A percentile compares a stretch with the other conserved stretches of the same genome.
These are phyloP conservation scores for Hydrolagus affinis DNA, from an alignment of 2,113 vertebrate species.

Conservation along the genomic window DNA sequence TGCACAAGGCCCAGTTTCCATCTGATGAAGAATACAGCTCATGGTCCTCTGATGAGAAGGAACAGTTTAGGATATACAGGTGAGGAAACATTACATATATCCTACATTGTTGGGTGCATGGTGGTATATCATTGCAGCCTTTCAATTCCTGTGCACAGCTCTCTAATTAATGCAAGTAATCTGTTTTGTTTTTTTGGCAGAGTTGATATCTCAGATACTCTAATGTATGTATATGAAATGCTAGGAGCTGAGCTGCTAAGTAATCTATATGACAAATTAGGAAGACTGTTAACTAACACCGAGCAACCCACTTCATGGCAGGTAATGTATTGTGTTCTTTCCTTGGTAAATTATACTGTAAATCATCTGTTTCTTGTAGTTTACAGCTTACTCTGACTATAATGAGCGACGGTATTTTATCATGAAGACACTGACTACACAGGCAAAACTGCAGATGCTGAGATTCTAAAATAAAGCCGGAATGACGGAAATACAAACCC, in stretches of 20 bases:
- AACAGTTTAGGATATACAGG: constrained; percentile 98
- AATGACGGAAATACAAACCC: too few relatives aligned
- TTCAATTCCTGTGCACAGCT: background rate
- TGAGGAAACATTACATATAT: constrained; percentile 40
- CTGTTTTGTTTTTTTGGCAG: constrained; percentile 50
- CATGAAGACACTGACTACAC: too few relatives aligned
- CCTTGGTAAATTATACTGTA: too few relatives aligned
- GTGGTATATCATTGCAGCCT: background rate
- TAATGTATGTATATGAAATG: constrained; percentile 99
- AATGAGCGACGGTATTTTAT: too few relatives aligned
- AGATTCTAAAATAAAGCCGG: too few relatives aligned
- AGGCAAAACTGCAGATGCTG: too few relatives aligned
- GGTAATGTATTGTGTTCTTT: constrained; percentile 54
- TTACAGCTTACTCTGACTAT: too few relatives aligned
- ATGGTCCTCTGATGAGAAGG: constrained; percentile 95
- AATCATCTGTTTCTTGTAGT: too few relatives aligned
- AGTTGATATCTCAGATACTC: constrained; percentile 95
- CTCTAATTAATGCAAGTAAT: constrained; percentile 13
- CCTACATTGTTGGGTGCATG: background rate
- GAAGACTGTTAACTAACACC: constrained; percentile 81
- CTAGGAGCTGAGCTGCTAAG: constrained; percentile 93
- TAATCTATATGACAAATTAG: constrained; percentile 95
- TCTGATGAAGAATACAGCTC: constrained; percentile 85
- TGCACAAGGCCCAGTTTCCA: constrained; percentile 96
- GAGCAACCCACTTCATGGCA: constrained; percentile 91